Evolutionary conservation across 2,113 vertebrate species (phyloP), one percentile per base, ranked within the genome.

Genomic region (Clarias batrachus): DNA sequence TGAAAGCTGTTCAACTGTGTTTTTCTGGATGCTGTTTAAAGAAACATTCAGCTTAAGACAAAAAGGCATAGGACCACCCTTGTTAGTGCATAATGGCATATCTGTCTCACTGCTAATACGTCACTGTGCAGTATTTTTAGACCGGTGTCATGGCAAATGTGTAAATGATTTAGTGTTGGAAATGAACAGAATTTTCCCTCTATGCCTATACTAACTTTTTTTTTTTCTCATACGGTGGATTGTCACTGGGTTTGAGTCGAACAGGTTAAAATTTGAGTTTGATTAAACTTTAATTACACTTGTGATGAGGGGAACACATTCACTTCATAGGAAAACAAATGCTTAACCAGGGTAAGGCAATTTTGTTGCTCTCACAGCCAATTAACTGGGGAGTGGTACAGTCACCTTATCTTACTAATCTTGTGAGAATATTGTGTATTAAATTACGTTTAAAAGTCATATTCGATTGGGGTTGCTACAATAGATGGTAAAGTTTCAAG

Each of bases 81-180:
- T 33, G 77, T 81, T 62, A 81, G 33, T 62, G 78, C 62, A 37
- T 81, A 81, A 80, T 60, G 78, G 57, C 21, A 5, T 25, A 62
- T 25, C 57, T 62, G 30, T 81, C 30, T 37, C 57, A 0, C 57
- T 81, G 78, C 57, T 81, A 25, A 37, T 33, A 62, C 59, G 30
- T 81, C 78, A 81, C 78, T 41, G 30, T 62, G 78, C 57, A 81
- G 78, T 81, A 81, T 81, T 81, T 81, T 81, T 81, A 81, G 59
- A 81, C 19, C 57, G 25, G 78, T 60, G 27, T 80, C n/a, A 80
- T 37, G 54, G 56, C 27, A 60, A 80, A 80, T 23, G 56, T 41
- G 78, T 81, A 62, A 81, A 81, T 81, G 78, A 81, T 81, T 81
- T 81, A 81, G 78, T 81, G 57, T 25, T 81, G 30, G 57, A 81